These are phyloP conservation scores for Camptogramma bilineatum DNA, from an alignment of 2,888 invertebrate species.

Conservation along the genomic window DNA sequence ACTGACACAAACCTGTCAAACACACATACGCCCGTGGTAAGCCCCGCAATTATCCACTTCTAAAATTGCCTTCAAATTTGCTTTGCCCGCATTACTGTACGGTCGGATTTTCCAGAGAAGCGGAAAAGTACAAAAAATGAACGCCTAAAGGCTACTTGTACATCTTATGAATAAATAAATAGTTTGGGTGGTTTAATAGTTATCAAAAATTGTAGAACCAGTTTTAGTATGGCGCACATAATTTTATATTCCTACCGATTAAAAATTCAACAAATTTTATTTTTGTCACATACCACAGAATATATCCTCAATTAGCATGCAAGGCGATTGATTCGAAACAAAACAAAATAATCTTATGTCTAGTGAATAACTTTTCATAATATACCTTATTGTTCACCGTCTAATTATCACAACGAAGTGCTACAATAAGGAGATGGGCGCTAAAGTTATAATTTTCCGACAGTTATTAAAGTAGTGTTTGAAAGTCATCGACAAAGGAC, in stretches of 20 bases:
- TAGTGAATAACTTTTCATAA: slow-evolving; percentile 13
- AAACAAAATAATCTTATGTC: slow-evolving; percentile 4
- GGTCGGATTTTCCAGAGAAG: slow-evolving; percentile 19
- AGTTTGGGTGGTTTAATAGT: neutral
- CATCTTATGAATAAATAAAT: slow-evolving; percentile 19
- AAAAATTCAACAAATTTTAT: slow-evolving; percentile 20
- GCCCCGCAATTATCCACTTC: slow-evolving; percentile 21
- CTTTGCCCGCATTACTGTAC: slow-evolving; percentile 16
- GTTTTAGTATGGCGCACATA: slow-evolving; percentile 8
- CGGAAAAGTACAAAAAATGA: slow-evolving; percentile 9
- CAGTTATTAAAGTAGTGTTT: slow-evolving; percentile 18
- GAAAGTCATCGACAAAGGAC: slow-evolving; percentile 35
- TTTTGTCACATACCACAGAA: slow-evolving; percentile 25
- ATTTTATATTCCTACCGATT: neutral
- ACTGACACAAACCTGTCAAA: slow-evolving; percentile 25
- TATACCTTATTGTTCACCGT: neutral
- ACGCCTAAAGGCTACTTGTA: slow-evolving; percentile 1
- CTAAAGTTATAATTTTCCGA: slow-evolving; percentile 16
- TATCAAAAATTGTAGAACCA: slow-evolving; percentile 11
- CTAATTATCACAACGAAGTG: slow-evolving; percentile 12
- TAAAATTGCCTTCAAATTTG: slow-evolving; percentile 10
- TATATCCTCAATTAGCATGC: slow-evolving; percentile 30
- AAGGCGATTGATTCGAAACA: slow-evolving; percentile 27
- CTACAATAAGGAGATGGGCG: slow-evolving; percentile 4
- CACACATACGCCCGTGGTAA: slow-evolving; percentile 13